These are phyloP conservation scores for Podiceps cristatus DNA, from an alignment of 2,113 vertebrate species.

Conservation along the genomic window DNA sequence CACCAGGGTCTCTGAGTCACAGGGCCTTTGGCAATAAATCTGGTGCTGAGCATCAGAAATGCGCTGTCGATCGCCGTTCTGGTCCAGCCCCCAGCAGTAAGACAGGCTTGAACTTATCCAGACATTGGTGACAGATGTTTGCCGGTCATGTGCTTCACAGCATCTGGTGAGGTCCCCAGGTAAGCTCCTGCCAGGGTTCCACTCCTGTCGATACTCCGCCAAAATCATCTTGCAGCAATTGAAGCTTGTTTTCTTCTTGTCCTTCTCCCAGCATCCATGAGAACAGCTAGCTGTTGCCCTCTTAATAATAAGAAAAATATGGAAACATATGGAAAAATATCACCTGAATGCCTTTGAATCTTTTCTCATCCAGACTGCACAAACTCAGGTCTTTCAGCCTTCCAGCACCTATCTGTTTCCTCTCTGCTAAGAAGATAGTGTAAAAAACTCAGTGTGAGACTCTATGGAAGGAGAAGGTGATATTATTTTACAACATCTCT, in stretches of 20 bases:
- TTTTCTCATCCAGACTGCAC: neutral
- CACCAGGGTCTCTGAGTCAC: neutral
- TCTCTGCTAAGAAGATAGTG: neutral
- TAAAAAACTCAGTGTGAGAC: neutral
- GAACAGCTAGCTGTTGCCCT: neutral
- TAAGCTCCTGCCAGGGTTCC: neutral
- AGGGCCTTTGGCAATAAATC: neutral
- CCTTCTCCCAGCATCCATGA: neutral
- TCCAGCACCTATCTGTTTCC: neutral
- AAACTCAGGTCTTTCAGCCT: neutral
- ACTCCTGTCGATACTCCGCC: fast-evolving
- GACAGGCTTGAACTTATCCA: neutral
- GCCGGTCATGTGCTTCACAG: neutral
- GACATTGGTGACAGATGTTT: neutral
- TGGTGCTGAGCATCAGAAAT: neutral
- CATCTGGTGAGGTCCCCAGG: neutral
- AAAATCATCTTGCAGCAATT: neutral
- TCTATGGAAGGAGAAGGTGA: neutral
- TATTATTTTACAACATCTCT: neutral
- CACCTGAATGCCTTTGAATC: neutral
- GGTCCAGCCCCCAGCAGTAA: neutral
- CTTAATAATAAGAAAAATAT: neutral
- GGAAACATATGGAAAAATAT: neutral
- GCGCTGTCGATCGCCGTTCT: fast-evolving
- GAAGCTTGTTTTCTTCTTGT: neutral